phyloP scores from a whole-genome alignment of 2,888 invertebrate species.

The Polydrusus pterygomalis region DNA sequence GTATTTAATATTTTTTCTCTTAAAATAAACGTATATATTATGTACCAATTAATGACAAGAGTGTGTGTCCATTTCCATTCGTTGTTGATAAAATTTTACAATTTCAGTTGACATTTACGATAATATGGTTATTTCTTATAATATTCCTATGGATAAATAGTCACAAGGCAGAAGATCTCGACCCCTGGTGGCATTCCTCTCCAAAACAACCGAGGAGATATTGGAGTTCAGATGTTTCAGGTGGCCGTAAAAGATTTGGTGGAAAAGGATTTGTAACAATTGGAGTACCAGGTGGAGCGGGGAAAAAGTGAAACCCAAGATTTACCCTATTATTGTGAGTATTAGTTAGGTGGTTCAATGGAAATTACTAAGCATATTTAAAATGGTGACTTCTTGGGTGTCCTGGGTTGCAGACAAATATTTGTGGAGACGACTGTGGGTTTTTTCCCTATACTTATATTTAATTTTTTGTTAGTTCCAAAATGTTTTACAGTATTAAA shows the following conservation, averaged over 20 bases:
- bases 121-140: neutral
- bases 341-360: too few species aligned
- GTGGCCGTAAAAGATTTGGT: constrained; percentile 17
- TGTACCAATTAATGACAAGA: too few species aligned
- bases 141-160: neutral
- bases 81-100: neutral
- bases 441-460: too few species aligned
- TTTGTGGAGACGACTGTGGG: too few species aligned
- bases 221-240: neutral
- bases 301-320: neutral
- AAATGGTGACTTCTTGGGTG: too few species aligned
- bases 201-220: neutral
- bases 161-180: neutral
- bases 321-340: constrained; percentile 7
- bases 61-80: too few species aligned
- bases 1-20: too few species aligned
- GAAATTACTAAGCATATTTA: too few species aligned
- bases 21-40: too few species aligned
- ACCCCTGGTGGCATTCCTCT: neutral
- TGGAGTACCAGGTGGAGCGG: constrained; percentile 19
- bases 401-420: too few species aligned
- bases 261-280: constrained; percentile 28
- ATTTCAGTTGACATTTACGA: neutral
- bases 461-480: too few species aligned
- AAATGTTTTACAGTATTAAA: too few species aligned